phyloP scores from a whole-genome alignment of 2,113 vertebrate species.

The Erinaceus europaeus region DNA sequence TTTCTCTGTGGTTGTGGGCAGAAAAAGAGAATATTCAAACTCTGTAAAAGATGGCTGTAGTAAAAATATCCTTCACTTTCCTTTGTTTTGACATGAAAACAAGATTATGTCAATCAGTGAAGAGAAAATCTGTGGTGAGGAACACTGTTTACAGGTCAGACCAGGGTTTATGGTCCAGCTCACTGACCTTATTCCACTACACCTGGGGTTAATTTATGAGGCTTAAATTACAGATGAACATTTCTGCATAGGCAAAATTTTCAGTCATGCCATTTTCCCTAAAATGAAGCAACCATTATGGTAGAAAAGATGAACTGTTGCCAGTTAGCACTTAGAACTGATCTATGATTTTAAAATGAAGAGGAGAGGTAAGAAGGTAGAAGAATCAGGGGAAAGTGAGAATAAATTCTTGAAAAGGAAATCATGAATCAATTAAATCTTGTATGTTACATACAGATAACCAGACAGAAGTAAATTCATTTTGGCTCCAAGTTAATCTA shows the following conservation, averaged over 20 bases:
- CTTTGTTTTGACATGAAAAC: conserved; percentile 46
- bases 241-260: background rate
- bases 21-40: conserved; percentile 39
- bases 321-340: background rate
- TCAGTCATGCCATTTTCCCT: conserved; percentile 54
- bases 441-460: background rate
- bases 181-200: background rate
- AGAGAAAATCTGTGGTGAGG: conserved; percentile 1
- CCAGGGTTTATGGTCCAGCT: conserved; percentile 2
- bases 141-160: background rate
- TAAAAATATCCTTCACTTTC: background rate
- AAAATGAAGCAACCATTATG: conserved; percentile 40
- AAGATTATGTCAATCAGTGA: background rate
- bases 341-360: background rate
- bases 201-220: conserved; percentile 62
- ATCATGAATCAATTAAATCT: background rate
- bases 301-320: background rate
- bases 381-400: background rate
- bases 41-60: conserved; percentile 43
- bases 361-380: background rate
- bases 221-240: background rate
- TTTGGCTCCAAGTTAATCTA: background rate
- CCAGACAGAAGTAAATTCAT: background rate
- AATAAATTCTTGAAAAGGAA: background rate
- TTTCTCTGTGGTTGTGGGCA: background rate